Percentiles rank a stretch among this genome's conserved stretches.
phyloP scores from a whole-genome alignment of 1,140 invertebrate species.

The Drosophila mojavensis region DNA sequence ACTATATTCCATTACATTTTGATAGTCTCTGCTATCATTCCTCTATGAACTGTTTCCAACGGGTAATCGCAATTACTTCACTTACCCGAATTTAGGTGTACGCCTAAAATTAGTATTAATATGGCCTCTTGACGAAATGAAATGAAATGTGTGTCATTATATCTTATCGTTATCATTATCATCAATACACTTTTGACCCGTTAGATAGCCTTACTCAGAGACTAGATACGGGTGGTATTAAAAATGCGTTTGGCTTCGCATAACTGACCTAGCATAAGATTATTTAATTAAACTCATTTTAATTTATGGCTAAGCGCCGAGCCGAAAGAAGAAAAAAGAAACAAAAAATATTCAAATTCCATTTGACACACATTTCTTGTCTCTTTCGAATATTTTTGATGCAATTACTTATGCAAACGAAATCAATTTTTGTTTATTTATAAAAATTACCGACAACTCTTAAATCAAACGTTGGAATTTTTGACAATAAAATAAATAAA shows the following conservation, averaged over 20 bases:
- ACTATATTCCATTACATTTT: too few species aligned
- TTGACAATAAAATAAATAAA: not conserved
- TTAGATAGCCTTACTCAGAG: too few species aligned
- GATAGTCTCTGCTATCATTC: too few species aligned
- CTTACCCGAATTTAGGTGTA: too few species aligned
- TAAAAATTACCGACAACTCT: not conserved
- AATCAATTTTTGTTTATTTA: not conserved
- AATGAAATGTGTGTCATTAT: not conserved
- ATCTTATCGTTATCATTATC: not conserved
- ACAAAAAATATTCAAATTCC: slow-evolving; percentile 56
- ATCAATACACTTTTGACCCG: too few species aligned
- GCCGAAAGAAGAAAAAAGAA: too few species aligned
- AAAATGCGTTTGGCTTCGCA: slow-evolving; percentile 17
- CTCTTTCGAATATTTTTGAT: not conserved
- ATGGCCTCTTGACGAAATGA: too few species aligned
- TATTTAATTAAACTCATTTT: slow-evolving; percentile 26
- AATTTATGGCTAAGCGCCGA: slow-evolving; percentile 6
- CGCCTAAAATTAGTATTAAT: too few species aligned
- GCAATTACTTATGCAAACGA: slow-evolving; percentile 9
- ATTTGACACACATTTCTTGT: slow-evolving; percentile 49
- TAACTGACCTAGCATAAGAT: slow-evolving; percentile 31
- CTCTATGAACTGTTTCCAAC: too few species aligned
- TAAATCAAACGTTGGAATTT: not conserved
- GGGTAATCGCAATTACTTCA: too few species aligned
- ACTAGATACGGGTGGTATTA: not conserved